Conservation (phyloP, 1,140 invertebrate genomes). For the Drosophila bifasciata region DNA sequence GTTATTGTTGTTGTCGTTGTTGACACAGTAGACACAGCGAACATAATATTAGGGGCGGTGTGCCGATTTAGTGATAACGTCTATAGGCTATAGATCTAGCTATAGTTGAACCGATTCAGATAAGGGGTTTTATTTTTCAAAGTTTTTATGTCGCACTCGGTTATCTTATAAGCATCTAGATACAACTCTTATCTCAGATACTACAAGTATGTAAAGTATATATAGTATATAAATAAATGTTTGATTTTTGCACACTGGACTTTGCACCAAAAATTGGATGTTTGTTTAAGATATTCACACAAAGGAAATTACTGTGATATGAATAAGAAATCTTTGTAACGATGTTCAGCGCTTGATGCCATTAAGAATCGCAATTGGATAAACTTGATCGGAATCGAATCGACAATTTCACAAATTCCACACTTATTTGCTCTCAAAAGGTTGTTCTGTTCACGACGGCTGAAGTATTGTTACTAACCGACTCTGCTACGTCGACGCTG, state of each 20-base stretch:
- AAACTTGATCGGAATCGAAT: slow-evolving; percentile 11
- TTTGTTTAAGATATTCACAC: slow-evolving; percentile 36
- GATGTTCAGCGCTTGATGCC: slow-evolving; percentile 72
- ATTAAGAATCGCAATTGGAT: slow-evolving; percentile 61
- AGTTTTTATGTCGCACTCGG: slow-evolving; percentile 14
- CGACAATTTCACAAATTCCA: slow-evolving; percentile 65
- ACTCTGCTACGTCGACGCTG: slow-evolving; percentile 38
- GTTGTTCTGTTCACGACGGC: slow-evolving; percentile 71
- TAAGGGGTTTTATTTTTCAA: slow-evolving; percentile 1
- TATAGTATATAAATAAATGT: slow-evolving; percentile 23
- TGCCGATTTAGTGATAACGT: slow-evolving; percentile 25
- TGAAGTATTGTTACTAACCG: slow-evolving; percentile 73
- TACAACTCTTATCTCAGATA: slow-evolving; percentile 63
- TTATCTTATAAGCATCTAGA: slow-evolving; percentile 55
- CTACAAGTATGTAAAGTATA: slow-evolving; percentile 17
- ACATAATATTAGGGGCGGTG: slow-evolving; percentile 65
- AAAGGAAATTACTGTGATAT: slow-evolving; percentile 67
- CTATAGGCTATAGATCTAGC: slow-evolving; percentile 15
- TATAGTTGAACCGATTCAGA: slow-evolving; percentile 7
- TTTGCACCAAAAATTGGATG: slow-evolving; percentile 36
- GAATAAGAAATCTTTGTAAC: slow-evolving; percentile 77
- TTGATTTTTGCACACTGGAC: slow-evolving; percentile 21
- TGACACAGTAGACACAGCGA: slow-evolving; percentile 42
- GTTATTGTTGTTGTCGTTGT: slow-evolving; percentile 22
- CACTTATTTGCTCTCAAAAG: slow-evolving; percentile 56